phyloP scores from a whole-genome alignment of 1,140 invertebrate genomes.

The Dryas iulia region DNA sequence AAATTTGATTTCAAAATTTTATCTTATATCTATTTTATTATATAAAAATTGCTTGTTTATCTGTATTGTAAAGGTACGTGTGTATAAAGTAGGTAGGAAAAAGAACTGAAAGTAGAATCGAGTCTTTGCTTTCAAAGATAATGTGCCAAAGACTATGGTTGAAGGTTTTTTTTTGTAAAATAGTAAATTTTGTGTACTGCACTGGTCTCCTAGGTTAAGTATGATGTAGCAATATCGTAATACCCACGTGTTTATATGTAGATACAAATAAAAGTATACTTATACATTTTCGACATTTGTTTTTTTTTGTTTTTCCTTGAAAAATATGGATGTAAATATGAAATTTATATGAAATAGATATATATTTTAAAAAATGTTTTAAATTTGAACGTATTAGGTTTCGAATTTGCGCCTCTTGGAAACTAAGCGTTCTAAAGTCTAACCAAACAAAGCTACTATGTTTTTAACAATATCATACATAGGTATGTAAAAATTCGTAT shows the following conservation, averaged over 20 bases:
- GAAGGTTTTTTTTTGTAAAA: constrained; percentile 53
- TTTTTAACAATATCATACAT: too few relatives aligned
- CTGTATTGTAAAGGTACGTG: constrained; percentile 11
- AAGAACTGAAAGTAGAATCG: constrained; percentile 63
- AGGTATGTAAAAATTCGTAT: too few relatives aligned
- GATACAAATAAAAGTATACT: constrained; percentile 71
- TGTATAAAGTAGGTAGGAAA: constrained; percentile 59
- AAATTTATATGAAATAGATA: too few relatives aligned
- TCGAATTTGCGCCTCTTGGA: too few relatives aligned
- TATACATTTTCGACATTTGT: constrained; percentile 61
- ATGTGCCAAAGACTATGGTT: constrained; percentile 77
- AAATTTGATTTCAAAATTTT: neutral
- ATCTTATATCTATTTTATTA: neutral
- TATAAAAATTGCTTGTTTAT: neutral
- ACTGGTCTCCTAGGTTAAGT: constrained; percentile 71
- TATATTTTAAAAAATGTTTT: too few relatives aligned
- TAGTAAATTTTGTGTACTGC: constrained; percentile 57
- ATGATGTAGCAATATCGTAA: constrained; percentile 67
- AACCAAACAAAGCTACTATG: too few relatives aligned
- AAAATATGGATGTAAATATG: too few relatives aligned
- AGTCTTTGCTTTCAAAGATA: constrained; percentile 78
- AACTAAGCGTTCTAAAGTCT: too few relatives aligned
- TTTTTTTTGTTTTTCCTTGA: constrained; percentile 37
- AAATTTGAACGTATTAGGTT: too few relatives aligned
- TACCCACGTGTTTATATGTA: constrained; percentile 77